Conservation (phyloP, 2,113 vertebrate genomes). For the Sinocyclocheilus rhinocerous region DNA sequence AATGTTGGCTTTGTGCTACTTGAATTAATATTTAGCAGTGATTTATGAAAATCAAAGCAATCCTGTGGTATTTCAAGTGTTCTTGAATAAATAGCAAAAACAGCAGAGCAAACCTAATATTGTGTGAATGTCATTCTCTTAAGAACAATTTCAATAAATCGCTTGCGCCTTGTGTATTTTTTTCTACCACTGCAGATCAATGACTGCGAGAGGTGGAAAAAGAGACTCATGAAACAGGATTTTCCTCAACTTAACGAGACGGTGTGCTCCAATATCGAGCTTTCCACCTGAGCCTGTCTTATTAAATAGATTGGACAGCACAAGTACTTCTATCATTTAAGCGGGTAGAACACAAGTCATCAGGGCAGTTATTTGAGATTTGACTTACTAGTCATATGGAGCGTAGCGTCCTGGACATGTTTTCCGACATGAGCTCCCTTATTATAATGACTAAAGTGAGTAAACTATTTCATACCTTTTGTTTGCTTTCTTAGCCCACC, state of each 20-base stretch:
- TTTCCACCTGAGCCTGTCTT: conserved; percentile 17
- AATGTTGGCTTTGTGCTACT: conserved; percentile 10
- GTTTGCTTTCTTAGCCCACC: conserved; percentile 39
- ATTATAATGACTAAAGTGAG: conserved; percentile 38
- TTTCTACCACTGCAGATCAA: conserved; percentile 4
- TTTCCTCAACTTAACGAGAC: background rate
- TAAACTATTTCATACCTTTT: conserved; percentile 41
- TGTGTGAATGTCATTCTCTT: conserved; percentile 13
- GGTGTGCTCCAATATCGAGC: background rate
- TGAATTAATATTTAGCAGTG: conserved; percentile 3
- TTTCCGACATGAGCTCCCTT: no score
- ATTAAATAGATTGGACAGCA: no score
- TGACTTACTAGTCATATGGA: no score
- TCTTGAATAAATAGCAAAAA: background rate
- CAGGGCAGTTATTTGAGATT: no score
- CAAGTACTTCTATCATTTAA: no score
- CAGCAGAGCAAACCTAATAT: conserved; percentile 4
- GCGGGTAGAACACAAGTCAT: no score
- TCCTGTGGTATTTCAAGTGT: background rate
- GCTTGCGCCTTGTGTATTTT: background rate
- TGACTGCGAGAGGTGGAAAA: background rate
- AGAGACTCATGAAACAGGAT: conserved; percentile 17
- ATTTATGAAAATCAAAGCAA: conserved; percentile 15
- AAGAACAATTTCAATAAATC: conserved; percentile 18
- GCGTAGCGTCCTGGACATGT: no score